These are phyloP conservation scores for Stegodyphus dumicola DNA, from an alignment of 1,140 invertebrate genomes.

Conservation along the genomic window DNA sequence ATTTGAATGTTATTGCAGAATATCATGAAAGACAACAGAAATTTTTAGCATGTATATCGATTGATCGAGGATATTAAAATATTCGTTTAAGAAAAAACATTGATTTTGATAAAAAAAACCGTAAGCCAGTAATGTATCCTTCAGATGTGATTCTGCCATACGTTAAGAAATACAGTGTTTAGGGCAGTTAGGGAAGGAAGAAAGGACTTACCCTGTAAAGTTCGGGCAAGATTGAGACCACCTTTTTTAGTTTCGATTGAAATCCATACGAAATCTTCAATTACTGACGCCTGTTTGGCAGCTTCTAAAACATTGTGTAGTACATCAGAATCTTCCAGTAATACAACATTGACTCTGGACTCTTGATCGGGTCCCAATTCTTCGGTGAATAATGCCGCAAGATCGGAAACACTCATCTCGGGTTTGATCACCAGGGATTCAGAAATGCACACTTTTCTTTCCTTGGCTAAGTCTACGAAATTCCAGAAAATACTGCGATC, in stretches of 20 bases:
- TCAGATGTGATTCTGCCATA: no score
- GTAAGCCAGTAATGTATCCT: no score
- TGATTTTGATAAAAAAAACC: no score
- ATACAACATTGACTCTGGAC: slow-evolving; percentile 21
- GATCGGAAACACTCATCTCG: not conserved
- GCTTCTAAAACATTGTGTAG: slow-evolving; percentile 20
- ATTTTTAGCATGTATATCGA: no score
- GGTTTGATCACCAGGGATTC: slow-evolving; percentile 21
- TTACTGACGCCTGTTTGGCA: not conserved
- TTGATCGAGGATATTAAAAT: no score
- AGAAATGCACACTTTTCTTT: slow-evolving; percentile 39
- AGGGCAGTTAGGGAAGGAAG: not conserved
- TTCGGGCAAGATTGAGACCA: slow-evolving; percentile 2
- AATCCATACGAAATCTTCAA: slow-evolving; percentile 42
- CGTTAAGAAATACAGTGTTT: no score
- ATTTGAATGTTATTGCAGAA: no score
- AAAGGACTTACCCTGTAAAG: slow-evolving; percentile 6
- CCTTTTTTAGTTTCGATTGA: slow-evolving; percentile 31
- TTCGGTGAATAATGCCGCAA: not conserved
- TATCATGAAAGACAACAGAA: no score
- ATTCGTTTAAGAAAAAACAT: no score
- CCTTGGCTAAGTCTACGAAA: slow-evolving; percentile 31
- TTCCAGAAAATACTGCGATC: slow-evolving; percentile 39
- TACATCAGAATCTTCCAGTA: slow-evolving; percentile 13
- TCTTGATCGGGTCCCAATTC: slow-evolving; percentile 14